Percentiles rank a stretch among this genome's conserved stretches.
Conservation (phyloP, 2,888 invertebrate species). For the Drosophila limbata region DNA sequence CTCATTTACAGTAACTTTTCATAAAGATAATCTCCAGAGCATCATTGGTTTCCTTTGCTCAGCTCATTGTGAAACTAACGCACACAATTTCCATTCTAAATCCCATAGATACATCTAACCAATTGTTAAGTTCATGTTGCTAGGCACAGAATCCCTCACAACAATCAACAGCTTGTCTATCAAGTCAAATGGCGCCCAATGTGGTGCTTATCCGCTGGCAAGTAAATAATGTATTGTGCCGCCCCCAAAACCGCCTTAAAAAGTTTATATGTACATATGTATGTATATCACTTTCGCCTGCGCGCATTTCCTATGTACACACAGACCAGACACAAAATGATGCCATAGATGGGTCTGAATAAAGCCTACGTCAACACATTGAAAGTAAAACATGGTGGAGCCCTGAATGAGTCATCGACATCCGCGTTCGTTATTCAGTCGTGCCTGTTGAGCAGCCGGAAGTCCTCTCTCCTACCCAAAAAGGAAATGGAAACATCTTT, state of each 20-base stretch:
- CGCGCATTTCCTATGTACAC: conserved; percentile 37
- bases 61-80: conserved; percentile 14
- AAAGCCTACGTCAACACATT: conserved; percentile 39
- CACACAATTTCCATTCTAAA: conserved; percentile 16
- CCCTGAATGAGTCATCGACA: conserved; percentile 61
- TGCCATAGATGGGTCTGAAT: conserved; percentile 8
- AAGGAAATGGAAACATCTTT: neutral
- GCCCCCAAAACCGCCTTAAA: neutral
- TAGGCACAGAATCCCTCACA: conserved; percentile 35
- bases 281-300: conserved; percentile 64
- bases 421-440: conserved; percentile 6
- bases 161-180: conserved; percentile 67
- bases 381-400: conserved; percentile 36
- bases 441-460: conserved; percentile 12
- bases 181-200: conserved; percentile 12
- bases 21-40: conserved; percentile 16
- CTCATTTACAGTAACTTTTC: conserved; percentile 23
- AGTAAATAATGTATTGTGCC: conserved; percentile 45
- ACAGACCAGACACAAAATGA: conserved; percentile 31
- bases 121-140: conserved; percentile 33
- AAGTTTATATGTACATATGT: conserved; percentile 6
- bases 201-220: conserved; percentile 20
- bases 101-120: conserved; percentile 18
- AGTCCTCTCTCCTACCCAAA: neutral
- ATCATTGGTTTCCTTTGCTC: conserved; percentile 10